Conservation (phyloP, 2,888 invertebrate genomes). For the Drosophila anomelani region DNA sequence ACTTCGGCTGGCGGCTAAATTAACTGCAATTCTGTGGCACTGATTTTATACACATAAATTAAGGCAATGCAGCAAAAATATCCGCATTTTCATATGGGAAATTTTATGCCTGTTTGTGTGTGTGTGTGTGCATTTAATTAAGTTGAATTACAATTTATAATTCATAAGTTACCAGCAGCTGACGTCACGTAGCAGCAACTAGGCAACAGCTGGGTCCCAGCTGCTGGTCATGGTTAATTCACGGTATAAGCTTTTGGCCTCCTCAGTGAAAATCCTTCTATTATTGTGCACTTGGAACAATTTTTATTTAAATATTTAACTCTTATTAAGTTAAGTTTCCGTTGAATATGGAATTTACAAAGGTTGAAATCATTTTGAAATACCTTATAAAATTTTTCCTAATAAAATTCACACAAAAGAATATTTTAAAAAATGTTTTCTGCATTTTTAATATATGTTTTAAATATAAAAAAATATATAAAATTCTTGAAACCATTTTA, state of each 20-base stretch:
- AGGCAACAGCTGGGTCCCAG: slow-evolving; percentile 35
- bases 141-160: slow-evolving; percentile 55
- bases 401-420: not conserved
- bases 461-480: not conserved
- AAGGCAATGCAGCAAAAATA: slow-evolving; percentile 40
- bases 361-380: not conserved
- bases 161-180: slow-evolving; percentile 41
- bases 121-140: slow-evolving; percentile 41
- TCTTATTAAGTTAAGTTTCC: not conserved
- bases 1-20: slow-evolving; percentile 9
- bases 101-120: not conserved
- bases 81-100: slow-evolving; percentile 29
- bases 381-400: not conserved
- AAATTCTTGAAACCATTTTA: not conserved
- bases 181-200: slow-evolving; percentile 14
- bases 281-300: not conserved
- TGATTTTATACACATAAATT: slow-evolving; percentile 30
- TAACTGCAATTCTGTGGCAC: slow-evolving; percentile 27
- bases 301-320: not conserved
- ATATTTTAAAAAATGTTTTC: too few species aligned
- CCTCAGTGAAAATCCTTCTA: not conserved
- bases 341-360: not conserved
- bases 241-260: slow-evolving; percentile 38
- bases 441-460: not conserved
- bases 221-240: slow-evolving; percentile 68